Conservation (phyloP, 2,888 invertebrate species). For the Amorpha juglandis region DNA sequence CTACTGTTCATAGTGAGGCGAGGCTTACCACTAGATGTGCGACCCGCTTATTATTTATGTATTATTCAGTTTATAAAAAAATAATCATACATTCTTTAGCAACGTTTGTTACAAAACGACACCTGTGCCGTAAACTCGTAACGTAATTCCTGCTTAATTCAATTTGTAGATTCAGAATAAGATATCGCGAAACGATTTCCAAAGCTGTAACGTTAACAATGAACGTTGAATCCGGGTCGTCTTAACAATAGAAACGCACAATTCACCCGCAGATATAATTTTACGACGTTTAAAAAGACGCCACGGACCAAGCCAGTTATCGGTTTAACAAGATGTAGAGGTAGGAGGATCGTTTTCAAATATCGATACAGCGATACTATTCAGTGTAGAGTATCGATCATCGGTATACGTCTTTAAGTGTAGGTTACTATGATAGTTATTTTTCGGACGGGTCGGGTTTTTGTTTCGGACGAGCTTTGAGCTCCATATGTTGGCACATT, state of each 20-base stretch:
- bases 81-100: too few relatives aligned
- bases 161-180: conserved; percentile 11
- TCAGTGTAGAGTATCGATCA: too few relatives aligned
- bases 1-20: too few relatives aligned
- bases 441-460: too few relatives aligned
- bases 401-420: too few relatives aligned
- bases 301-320: conserved; percentile 9
- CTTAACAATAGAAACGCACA: not conserved
- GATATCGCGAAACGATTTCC: not conserved
- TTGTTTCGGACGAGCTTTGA: too few relatives aligned
- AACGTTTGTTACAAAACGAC: not conserved
- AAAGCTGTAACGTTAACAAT: not conserved
- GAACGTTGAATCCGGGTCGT: not conserved
- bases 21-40: too few relatives aligned
- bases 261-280: conserved; percentile 11
- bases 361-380: not conserved
- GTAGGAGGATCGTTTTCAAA: not conserved
- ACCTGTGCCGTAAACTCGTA: not conserved
- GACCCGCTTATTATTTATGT: too few relatives aligned
- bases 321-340: not conserved
- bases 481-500: too few relatives aligned
- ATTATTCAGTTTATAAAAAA: too few relatives aligned
- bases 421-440: too few relatives aligned
- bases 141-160: not conserved
- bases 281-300: conserved; percentile 22